phyloP scores from a whole-genome alignment of 2,888 invertebrate genomes.

The Atethmia centrago region DNA sequence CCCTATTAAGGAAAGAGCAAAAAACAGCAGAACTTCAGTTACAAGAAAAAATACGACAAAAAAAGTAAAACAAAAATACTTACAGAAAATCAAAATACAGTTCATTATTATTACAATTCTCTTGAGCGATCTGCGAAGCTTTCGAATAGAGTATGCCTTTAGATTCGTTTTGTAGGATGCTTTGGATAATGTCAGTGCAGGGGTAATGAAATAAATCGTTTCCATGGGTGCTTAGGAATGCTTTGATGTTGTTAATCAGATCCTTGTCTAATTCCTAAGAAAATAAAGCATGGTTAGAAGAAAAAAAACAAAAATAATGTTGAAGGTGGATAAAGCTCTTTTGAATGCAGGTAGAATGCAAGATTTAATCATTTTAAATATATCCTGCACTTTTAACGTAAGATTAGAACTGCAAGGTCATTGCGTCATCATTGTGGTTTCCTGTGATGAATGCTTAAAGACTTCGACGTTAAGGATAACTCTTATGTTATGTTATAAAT shows the following conservation, averaged over 20 bases:
- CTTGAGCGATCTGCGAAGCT: slow-evolving; percentile 89
- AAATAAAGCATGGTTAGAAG: slow-evolving; percentile 48
- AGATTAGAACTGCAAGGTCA: not conserved
- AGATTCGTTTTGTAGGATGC: slow-evolving; percentile 92
- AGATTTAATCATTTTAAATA: not conserved
- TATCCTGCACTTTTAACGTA: not conserved
- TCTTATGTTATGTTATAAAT: not conserved
- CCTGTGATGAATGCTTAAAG: not conserved
- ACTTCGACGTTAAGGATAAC: not conserved
- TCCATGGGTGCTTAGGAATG: slow-evolving; percentile 91
- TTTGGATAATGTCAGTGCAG: slow-evolving; percentile 92
- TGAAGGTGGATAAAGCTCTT: slow-evolving; percentile 1
- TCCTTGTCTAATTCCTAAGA: slow-evolving; percentile 84
- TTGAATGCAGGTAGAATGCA: not conserved
- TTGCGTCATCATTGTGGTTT: not conserved
- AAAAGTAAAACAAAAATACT: slow-evolving; percentile 61
- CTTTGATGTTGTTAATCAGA: slow-evolving; percentile 89
- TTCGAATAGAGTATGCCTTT: slow-evolving; percentile 90
- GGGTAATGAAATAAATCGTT: slow-evolving; percentile 91
- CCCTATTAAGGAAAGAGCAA: not conserved
- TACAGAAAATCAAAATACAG: slow-evolving; percentile 91
- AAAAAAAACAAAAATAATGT: slow-evolving; percentile 21
- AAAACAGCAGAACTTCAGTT: not conserved
- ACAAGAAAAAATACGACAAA: slow-evolving; percentile 4
- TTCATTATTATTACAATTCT: slow-evolving; percentile 83